Base-by-base conservation (phyloP, 2,888 invertebrate species). In the Cantharis nigra region DNA sequence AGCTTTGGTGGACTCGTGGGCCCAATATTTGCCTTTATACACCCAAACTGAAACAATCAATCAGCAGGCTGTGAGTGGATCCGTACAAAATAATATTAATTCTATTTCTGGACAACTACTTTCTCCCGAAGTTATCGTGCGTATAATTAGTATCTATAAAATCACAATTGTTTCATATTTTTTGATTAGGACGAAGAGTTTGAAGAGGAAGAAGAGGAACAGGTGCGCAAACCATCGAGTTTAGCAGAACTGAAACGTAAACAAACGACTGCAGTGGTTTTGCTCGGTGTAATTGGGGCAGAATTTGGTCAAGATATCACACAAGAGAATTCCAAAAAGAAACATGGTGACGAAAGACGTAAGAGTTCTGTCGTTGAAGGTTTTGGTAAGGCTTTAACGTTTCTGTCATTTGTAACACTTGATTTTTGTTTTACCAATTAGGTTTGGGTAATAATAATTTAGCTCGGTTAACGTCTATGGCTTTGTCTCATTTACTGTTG, bases 291-390 rank as follows among this genome's bases (percentile, higher is more conserved):
- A 0, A 97, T 99, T 73, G 99, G 99, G 0, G 97, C 99, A 0
- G 98, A 99, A 89, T 99, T 99, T 86, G 99, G 99, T 0, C 97
- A 98, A 86, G 99, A 99, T 86, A 96, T 98, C 71, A 92, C 94
- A 0, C 90, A 91, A 75, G 89, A 90, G 0, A 91, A 91, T 5
- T 89, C 90, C 30, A 92, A 91, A 83, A 93, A 92, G 82, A 89
- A 91, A 70, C 91, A 90, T 16, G 86, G 87, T 63, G 94, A 91
- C 82, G 88, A 88, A 62, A 92, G 93, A 81, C 91, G 94, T 78
- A 95, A 94, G 88, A 96, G 94, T 81, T 95, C 95, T 0, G 94
- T 97, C 0, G 96, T 96, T 0, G 98, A 98, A 91, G 97, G 92
- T 89, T 89, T 88, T 76, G 89, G 87, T 81, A 77, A 64, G 76